phyloP scores from a whole-genome alignment of 92 coral and sea anemone genomes.

The Bergia sp. region DNA sequence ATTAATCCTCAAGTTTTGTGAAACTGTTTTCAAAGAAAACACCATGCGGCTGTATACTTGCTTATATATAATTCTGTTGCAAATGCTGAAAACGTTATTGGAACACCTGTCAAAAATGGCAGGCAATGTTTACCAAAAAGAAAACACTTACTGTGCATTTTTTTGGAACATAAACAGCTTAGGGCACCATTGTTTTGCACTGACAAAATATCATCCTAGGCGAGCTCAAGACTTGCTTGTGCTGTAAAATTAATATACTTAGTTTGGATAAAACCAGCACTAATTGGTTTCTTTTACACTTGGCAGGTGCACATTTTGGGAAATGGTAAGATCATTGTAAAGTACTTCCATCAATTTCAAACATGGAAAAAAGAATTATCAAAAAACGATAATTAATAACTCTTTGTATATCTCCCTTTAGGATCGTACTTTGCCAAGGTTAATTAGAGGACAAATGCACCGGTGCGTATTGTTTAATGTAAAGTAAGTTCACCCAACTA shows the following conservation, averaged over 20 bases:
- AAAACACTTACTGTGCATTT: no score
- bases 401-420: constrained; percentile 15
- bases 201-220: no score
- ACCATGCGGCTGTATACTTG: no score
- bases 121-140: no score
- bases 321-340: constrained; percentile 75
- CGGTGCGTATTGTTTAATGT: constrained; percentile 50
- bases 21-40: no score
- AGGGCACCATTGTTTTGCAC: no score
- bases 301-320: constrained; percentile 97
- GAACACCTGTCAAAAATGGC: no score
- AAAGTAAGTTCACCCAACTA: not conserved
- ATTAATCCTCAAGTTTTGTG: no score
- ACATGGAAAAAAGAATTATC: not conserved
- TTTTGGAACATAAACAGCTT: no score
- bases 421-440: constrained; percentile 91
- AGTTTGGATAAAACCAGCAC: not conserved
- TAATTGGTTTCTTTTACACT: constrained; percentile 18
- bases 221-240: not conserved
- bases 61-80: no score
- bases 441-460: constrained; percentile 90
- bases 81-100: no score
- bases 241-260: not conserved
- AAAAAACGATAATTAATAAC: not conserved
- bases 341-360: not conserved